These are phyloP conservation scores for Tenrec ecaudatus DNA, from an alignment of 2,113 vertebrate species.

Conservation along the genomic window DNA sequence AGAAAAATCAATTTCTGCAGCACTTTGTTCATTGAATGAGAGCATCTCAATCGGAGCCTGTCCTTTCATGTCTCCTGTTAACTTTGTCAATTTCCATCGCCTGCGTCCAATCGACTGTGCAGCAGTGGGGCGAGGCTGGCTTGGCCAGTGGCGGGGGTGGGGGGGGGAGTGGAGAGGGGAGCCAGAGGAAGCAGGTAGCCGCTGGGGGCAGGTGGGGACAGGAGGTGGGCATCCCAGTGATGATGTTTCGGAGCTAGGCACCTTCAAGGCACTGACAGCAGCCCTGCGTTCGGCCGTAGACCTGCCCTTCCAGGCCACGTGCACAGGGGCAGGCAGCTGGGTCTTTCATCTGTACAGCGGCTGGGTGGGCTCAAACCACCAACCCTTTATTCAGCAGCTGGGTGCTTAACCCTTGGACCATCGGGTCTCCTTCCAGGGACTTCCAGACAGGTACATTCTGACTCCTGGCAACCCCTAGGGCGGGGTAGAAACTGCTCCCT, in stretches of 20 bases:
- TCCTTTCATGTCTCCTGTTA: slow-evolving; percentile 66
- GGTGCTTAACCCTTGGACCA: not conserved
- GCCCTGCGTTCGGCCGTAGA: too few relatives aligned
- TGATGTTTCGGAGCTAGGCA: not conserved
- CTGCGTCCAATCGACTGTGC: not conserved
- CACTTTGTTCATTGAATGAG: slow-evolving; percentile 50
- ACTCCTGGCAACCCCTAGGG: too few relatives aligned
- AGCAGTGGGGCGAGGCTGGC: not conserved
- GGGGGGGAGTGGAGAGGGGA: not conserved
- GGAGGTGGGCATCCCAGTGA: not conserved
- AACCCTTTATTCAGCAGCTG: not conserved
- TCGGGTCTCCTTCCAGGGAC: not conserved
- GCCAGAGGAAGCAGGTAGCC: not conserved
- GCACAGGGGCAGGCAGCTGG: not conserved
- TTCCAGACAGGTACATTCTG: too few relatives aligned
- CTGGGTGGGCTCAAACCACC: too few relatives aligned
- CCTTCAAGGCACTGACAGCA: too few relatives aligned
- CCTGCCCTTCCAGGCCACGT: not conserved
- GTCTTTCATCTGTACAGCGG: not conserved
- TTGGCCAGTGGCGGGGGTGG: accelerated
- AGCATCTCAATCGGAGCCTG: slow-evolving; percentile 32
- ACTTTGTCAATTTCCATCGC: slow-evolving; percentile 68
- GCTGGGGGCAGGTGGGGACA: not conserved
- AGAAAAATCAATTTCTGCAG: slow-evolving; percentile 75
- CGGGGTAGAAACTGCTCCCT: too few relatives aligned